A percentile compares a stretch with the other conserved stretches of the same genome.
Evolutionary conservation across 1,140 invertebrate genomes (phyloP).

Genomic region (Magallana ariakensis): DNA sequence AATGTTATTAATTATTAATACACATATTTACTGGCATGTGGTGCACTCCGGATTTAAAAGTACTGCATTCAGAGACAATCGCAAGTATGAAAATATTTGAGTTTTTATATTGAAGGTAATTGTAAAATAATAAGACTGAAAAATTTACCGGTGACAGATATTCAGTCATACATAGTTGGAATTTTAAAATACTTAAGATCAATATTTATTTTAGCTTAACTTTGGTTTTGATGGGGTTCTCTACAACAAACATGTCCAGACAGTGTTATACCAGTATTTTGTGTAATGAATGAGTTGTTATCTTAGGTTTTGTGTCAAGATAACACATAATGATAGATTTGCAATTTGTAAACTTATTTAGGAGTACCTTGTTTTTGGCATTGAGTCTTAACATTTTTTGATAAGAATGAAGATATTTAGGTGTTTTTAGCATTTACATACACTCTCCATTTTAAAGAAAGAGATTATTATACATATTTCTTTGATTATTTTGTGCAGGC

Average conservation of each 20-base stretch:
- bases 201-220: constrained; percentile 4
- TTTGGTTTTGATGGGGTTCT: not conserved
- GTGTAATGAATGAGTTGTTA: constrained; percentile 19
- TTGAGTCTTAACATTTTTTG: not conserved
- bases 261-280: constrained; percentile 3
- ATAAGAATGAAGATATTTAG: not conserved
- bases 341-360: not conserved
- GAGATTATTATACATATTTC: no score
- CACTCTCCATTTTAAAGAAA: not conserved
- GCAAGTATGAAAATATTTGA: not conserved
- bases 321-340: not conserved
- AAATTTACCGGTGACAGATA: no score
- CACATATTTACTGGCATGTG: not conserved
- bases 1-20: not conserved
- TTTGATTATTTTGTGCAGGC: no score
- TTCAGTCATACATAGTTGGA: not conserved
- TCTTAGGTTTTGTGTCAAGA: not conserved
- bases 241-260: not conserved
- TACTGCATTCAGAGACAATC: constrained; percentile 8
- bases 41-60: not conserved
- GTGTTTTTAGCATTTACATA: not conserved
- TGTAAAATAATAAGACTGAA: no score
- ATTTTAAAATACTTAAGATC: not conserved
- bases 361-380: not conserved
- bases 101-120: no score